Base-by-base conservation (phyloP, 2,888 invertebrate species). In the Parnassius orleans region DNA sequence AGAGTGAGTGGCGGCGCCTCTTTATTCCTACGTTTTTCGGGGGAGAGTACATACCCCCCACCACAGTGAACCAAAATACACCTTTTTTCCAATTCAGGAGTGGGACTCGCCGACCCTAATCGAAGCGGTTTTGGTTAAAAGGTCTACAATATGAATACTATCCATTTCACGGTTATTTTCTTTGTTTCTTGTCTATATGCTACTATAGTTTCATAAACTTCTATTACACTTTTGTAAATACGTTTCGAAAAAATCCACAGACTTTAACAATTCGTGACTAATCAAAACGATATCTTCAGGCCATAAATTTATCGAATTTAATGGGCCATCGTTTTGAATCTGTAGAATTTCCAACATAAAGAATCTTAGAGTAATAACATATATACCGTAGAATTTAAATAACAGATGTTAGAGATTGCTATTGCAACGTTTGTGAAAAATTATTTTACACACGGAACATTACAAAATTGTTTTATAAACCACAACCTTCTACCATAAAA, bases 401-500 rank as follows among this genome's bases (percentile, higher is more conserved):
- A 19, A 44, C 52, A 58, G 14, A 2, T 5, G 46, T 7, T 10
- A 48, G 14, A 14, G 14, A 12, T 51, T 10, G 33, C 3, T 7
- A 12, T 24, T 51, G 46, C 47, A 46, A 46, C 19, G 43, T 50
- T 47, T 51, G 15, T 14, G 43, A 53, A 33, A 7, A 7, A 62
- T 19, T 48, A 57, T 57, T 53, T 48, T 15, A 50, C 10, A 11
- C 41, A 53, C 56, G 51, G 55, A 61, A 48, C 53, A 12, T 44
- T 42, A 57, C 43, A 50, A 53, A 48, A 41, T 57, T 50, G 53
- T 53, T 47, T 57, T 62, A 46, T 51, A 61, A 56, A 57, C 57
- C 61, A 47, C 54, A 58, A 58, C 58, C 54, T 63, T 63, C 53
- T 63, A 47, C 51, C 52, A 59, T 63, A 59, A 59, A 63, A 63